Conservation (phyloP, 2,888 invertebrate species). For the Laspeyria flexula region DNA sequence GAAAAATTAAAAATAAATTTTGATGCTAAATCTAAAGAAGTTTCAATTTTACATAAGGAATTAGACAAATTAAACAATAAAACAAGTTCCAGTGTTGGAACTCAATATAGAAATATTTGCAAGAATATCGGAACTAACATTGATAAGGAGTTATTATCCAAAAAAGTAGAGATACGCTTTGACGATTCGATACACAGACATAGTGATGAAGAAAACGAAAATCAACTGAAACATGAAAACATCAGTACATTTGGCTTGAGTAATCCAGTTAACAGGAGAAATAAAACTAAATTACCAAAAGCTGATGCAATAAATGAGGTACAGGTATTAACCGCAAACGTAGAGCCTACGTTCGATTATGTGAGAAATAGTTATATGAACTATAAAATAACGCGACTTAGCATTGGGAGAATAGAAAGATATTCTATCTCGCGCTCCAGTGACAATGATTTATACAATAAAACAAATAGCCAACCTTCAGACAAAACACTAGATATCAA, state of each 20-base stretch:
- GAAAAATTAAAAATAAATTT: constrained; percentile 50
- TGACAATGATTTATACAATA: constrained; percentile 32
- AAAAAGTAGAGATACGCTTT: constrained; percentile 22
- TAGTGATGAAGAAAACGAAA: constrained; percentile 14
- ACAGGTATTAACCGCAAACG: constrained; percentile 60
- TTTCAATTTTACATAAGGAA: constrained; percentile 50
- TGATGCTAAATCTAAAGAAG: constrained; percentile 57
- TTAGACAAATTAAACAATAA: constrained; percentile 56
- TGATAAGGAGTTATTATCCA: constrained; percentile 35
- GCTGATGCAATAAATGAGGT: constrained; percentile 56
- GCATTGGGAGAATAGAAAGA: constrained; percentile 59
- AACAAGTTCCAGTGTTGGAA: constrained; percentile 28
- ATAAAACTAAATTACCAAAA: too few species aligned
- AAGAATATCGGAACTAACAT: constrained; percentile 50
- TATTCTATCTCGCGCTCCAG: constrained; percentile 54
- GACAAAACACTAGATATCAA: constrained; percentile 14
- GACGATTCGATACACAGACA: too few species aligned
- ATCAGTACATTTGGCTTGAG: constrained; percentile 5
- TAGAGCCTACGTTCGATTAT: constrained; percentile 59
- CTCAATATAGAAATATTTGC: constrained; percentile 45
- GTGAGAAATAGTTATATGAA: constrained; percentile 60
- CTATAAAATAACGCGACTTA: constrained; percentile 65
- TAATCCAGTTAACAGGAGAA: constrained; percentile 18
- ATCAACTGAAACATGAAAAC: constrained; percentile 5
- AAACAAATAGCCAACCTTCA: constrained; percentile 8